Percentiles rank a stretch among this genome's conserved stretches.
Evolutionary conservation across 2,888 invertebrate genomes (phyloP).

Genomic region (Abscondita cerata): DNA sequence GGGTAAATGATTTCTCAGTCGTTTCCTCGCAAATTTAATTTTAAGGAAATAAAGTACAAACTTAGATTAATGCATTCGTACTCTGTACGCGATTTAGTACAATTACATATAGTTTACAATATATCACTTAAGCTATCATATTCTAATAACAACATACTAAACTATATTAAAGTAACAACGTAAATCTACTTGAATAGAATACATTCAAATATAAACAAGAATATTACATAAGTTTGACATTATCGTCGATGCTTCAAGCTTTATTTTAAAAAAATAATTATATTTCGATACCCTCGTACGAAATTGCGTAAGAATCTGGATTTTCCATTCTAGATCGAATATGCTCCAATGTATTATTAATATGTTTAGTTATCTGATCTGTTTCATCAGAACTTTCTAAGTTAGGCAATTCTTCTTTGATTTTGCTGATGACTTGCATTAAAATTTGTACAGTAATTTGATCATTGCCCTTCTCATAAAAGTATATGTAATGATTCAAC

Average conservation of each 20-base stretch:
- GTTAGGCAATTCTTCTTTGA: slow-evolving; percentile 91
- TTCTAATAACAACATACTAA: slow-evolving; percentile 28
- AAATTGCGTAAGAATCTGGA: slow-evolving; percentile 66
- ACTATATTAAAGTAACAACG: slow-evolving; percentile 30
- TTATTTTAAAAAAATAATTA: slow-evolving; percentile 46
- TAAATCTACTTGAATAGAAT: slow-evolving; percentile 21
- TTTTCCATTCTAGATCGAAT: slow-evolving; percentile 74
- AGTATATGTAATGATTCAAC: slow-evolving; percentile 91
- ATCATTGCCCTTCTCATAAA: slow-evolving; percentile 81
- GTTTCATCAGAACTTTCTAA: slow-evolving; percentile 95
- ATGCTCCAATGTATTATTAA: slow-evolving; percentile 88
- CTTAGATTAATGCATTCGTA: no score
- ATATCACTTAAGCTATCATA: slow-evolving; percentile 4
- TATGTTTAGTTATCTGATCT: slow-evolving; percentile 95
- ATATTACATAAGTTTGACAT: not conserved
- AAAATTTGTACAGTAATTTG: slow-evolving; percentile 56
- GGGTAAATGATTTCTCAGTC: no score
- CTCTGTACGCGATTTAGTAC: not conserved
- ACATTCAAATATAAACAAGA: not conserved
- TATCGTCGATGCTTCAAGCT: no score
- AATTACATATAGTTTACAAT: slow-evolving; percentile 23
- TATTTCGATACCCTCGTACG: slow-evolving; percentile 69
- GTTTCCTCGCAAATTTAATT: no score
- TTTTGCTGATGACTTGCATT: slow-evolving; percentile 85
- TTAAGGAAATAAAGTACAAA: no score